Evolutionary conservation across 2,113 vertebrate genomes (phyloP).

Genomic region (Epinephelus cyanopodus): DNA sequence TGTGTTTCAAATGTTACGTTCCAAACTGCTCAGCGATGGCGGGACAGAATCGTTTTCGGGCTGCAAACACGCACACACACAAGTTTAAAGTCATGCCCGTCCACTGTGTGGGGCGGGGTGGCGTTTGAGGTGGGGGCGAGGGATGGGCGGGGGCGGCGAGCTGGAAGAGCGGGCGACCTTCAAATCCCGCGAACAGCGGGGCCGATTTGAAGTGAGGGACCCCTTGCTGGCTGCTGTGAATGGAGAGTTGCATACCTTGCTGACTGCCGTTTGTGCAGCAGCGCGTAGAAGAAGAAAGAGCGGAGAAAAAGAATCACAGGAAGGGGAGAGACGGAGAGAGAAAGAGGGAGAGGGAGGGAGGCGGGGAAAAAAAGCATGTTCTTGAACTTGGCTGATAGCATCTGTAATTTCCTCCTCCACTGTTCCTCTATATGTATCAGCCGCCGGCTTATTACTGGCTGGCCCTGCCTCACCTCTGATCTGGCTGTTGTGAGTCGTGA

Average conservation of each 20-base stretch:
- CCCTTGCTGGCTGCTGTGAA: slow-evolving; percentile 76
- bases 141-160: not conserved
- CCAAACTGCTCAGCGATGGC: not conserved
- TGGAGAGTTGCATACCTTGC: slow-evolving; percentile 77
- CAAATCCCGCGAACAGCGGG: slow-evolving; percentile 58
- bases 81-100: not conserved
- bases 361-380: slow-evolving; percentile 39
- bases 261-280: slow-evolving; percentile 69
- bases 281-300: slow-evolving; percentile 68
- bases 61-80: not conserved
- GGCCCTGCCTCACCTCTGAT: slow-evolving; percentile 48
- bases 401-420: slow-evolving; percentile 77
- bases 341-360: not conserved
- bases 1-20: not conserved
- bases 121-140: not conserved
- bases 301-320: slow-evolving; percentile 53
- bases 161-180: slow-evolving; percentile 10
- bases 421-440: slow-evolving; percentile 56
- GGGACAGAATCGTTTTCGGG: not conserved
- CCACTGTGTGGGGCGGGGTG: not conserved
- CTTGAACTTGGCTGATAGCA: slow-evolving; percentile 79
- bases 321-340: slow-evolving; percentile 20
- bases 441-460: slow-evolving; percentile 45
- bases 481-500: slow-evolving; percentile 37
- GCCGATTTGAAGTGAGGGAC: slow-evolving; percentile 64